Base-by-base conservation (phyloP, 2,888 invertebrate species). In the Trypoxylon attenuatum region DNA sequence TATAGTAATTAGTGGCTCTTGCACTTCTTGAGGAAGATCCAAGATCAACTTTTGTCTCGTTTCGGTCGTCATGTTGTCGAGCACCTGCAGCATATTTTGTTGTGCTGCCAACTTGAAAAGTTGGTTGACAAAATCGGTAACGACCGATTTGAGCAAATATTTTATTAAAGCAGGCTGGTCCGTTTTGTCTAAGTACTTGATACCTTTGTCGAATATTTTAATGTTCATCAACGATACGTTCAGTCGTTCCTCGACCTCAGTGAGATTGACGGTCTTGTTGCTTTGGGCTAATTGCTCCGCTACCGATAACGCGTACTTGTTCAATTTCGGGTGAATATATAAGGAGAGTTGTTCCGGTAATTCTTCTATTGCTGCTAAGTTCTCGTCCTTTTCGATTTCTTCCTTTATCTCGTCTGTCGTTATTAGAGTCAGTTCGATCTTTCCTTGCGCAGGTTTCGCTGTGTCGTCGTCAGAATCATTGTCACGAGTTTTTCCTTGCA, bases 91-190 rank as follows among this genome's bases (percentile, higher is more conserved):
- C 47, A 82, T 78, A 62, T 83, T 85, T 84, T 95, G 95, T 73
- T 91, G 91, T 0, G 94, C 93, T 50, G 94, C 90, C 86, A 96
- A 94, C 77, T 92, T 91, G 66, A 95, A 91, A 51, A 96, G 90
- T 78, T 94, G 93, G 60, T 93, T 93, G 13, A 93, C 90, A 58
- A 96, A 91, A 81, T 98, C 97, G 22, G 93, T 91, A 43, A 96
- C 95, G 43, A 96, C 88, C 0, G 95, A 92, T 87, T 95, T 96
- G 23, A 97, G 87, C 41, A 98, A 88, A 88, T 97, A 96, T 86
- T 95, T 96, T 0, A 91, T 89, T 71, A 97, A 88, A 64, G 92
- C 92, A 0, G 88, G 69, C 86, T 95, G 95, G 19, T 91, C 89
- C 62, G 91, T 91, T 45, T 87, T 81, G 0, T 92, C 88, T 13